Evolutionary conservation across 2,113 vertebrate species (phyloP), one percentile per base, ranked within the genome.

Genomic region (Tonatia bakeri): DNA sequence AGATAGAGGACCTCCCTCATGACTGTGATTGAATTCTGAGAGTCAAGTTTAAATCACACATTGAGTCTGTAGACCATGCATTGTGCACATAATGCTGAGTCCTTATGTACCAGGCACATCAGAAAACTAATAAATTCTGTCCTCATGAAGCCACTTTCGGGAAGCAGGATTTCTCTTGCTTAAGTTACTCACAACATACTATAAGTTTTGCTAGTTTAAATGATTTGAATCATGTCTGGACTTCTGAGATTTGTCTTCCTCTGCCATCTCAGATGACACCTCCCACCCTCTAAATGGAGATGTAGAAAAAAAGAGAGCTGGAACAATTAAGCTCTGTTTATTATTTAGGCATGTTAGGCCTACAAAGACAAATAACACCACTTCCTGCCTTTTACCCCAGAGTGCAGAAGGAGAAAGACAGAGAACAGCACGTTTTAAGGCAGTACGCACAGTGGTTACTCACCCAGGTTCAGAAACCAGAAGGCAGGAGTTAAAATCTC

Each of bases 61-160:
- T 83, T 83, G 82, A 47, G 33, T 38, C 1, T 90, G 20, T 5
- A 65, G 65, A 26, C 22, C 4, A 6, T 11, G 9, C 38, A 16
- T 5, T 12, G 7, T 8, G 5, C 28, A 40, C 7, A 3, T 13
- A 10, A 26, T 11, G 1, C 0, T 19, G 20, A 52, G 36, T 5
- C 14, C 1, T 10, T 28, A 3, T 4, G 36, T 40, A 54, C 33
- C 75, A 67, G n/a, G 36, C 33, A 4, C 12, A 5, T 24, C 28
- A 12, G 40, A 73, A 86, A 77, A 31, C 43, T 7, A 47, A 24
- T 45, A 80, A 50, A 54, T 12, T 88, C 75, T 56, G 10, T 69
- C 47, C 56, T 75, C 56, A 22, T 22, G 31, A 90, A 76, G 19
- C 69, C 38, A 24, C 64, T 52, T 36, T 19, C 50, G 43, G 31